Evolutionary conservation across 2,797 vertebrate genomes (phyloP), one percentile per base, ranked within the genome.

Genomic region (Acipenser oxyrinchus): DNA sequence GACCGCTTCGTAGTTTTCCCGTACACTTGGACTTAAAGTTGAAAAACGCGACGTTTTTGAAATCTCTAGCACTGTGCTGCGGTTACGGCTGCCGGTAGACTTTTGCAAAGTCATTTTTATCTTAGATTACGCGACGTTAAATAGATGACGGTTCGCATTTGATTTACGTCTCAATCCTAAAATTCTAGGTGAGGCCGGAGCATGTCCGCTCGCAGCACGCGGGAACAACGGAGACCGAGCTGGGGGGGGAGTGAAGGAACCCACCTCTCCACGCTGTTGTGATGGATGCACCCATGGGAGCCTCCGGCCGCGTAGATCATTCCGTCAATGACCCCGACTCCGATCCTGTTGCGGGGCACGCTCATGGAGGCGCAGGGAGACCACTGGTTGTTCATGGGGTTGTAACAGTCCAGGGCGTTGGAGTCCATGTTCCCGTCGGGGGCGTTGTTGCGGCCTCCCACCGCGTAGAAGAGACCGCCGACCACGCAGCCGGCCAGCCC

Each of bases 301-400:
- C 96, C 95, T 0, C 96, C 95, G 0, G 95, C 94, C 0, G 96
- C 94, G 6, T 97, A 98, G 71, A 98, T 92, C 82, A 94, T 87
- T 3, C 94, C 89, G 4, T 97, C 96, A 3, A 97, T 97, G 67
- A 97, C 94, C 0, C 93, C 95, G 0, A 96, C 88, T 0, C 95
- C 96, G 0, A 98, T 94, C 3, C 96, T 84, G 82, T 98, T 98
- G 3, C 95, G 86, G 0, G 96, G 92, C 0, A 96, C 91, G 0
- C 93, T 96, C 95, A 97, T 95, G 1, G 94, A 83, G 0, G 94
- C 85, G 1, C 95, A 97, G 0, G 93, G 92, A 0, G 91, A 86
- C 96, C 96, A 98, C 72, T 86, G 91, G 82, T 97, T 92, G 78
- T 93, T 97, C 90, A 98, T 93, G 23, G 95, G 95, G 72, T 97